phyloP scores from a whole-genome alignment of 2,797 vertebrate species.

The Echeneis naucrates region DNA sequence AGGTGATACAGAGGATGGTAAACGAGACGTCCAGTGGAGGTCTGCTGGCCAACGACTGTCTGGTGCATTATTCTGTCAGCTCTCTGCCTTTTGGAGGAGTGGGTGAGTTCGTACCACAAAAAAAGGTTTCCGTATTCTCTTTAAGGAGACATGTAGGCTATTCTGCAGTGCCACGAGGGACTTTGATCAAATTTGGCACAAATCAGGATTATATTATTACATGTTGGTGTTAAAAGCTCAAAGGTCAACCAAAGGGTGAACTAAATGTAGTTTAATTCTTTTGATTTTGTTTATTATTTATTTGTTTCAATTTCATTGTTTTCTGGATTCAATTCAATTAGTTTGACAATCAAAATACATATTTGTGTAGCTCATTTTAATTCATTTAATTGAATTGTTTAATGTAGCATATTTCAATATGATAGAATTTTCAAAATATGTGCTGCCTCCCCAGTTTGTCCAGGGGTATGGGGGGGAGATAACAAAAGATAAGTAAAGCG shows the following conservation, averaged over 20 bases:
- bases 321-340: background rate
- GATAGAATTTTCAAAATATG: too few species aligned
- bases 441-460: too few species aligned
- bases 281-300: too few species aligned
- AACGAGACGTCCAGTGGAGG: constrained; percentile 93
- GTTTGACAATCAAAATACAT: background rate
- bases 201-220: background rate
- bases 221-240: background rate
- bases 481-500: too few species aligned
- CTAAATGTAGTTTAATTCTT: too few species aligned
- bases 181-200: background rate
- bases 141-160: background rate
- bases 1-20: constrained; percentile 87
- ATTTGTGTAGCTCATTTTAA: background rate
- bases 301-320: too few species aligned
- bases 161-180: too few species aligned
- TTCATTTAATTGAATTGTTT: background rate
- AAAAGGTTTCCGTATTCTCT: background rate
- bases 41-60: constrained; percentile 91
- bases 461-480: too few species aligned
- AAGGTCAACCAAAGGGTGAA: background rate
- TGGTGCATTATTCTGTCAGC: constrained; percentile 88
- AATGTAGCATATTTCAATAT: too few species aligned
- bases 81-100: constrained; percentile 93
- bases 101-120: constrained; percentile 81